Percentiles rank a stretch among this genome's conserved stretches.
Conservation (phyloP, 2,797 vertebrate species). For the Molothrus ater region DNA sequence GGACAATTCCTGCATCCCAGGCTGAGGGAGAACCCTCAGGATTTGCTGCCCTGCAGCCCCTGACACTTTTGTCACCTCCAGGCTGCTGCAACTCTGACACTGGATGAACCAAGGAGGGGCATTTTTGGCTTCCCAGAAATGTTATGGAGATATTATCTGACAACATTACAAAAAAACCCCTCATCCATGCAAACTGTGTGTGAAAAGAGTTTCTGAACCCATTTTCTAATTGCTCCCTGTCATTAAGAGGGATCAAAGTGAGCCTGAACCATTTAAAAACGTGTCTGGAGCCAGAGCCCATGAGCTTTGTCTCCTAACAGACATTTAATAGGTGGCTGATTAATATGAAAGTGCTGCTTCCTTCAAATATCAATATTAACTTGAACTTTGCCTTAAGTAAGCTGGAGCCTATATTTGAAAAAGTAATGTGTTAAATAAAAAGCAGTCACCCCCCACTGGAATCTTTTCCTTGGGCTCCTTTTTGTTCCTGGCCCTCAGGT, state of each 20-base stretch:
- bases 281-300: constrained; percentile 44
- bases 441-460: neutral
- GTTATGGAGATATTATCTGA: neutral
- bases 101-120: neutral
- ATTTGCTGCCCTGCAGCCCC: neutral
- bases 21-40: neutral
- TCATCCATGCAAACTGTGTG: fast-evolving
- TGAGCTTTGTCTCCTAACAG: constrained; percentile 47
- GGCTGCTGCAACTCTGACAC: neutral
- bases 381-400: constrained; percentile 67
- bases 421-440: constrained; percentile 60
- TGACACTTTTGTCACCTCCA: fast-evolving
- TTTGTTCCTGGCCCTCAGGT: neutral
- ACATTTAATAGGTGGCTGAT: constrained; percentile 58
- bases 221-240: constrained; percentile 29
- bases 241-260: constrained; percentile 56
- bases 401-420: constrained; percentile 43
- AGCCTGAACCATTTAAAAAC: constrained; percentile 42
- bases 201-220: neutral
- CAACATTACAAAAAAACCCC: neutral
- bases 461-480: constrained; percentile 17
- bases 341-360: constrained; percentile 53
- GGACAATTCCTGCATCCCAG: neutral
- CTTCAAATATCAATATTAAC: constrained; percentile 66
- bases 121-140: neutral